Evolutionary conservation across 2,797 vertebrate species (phyloP).

Genomic region (Tolypeutes matacus): DNA sequence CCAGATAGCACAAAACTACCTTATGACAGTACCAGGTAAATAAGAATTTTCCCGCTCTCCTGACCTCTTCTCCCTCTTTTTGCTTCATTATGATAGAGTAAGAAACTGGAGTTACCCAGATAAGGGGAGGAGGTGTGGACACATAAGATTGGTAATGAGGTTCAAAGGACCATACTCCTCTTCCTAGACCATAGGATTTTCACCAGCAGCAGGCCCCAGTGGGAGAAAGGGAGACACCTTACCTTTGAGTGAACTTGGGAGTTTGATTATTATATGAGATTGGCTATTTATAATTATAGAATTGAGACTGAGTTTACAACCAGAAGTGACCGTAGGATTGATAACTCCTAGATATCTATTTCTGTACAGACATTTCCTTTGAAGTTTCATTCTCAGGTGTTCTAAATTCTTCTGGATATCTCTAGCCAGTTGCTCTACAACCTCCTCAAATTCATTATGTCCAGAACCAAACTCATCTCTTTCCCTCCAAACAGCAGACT

Average conservation of each 20-base stretch:
- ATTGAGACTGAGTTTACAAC: neutral
- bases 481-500: neutral
- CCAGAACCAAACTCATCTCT: neutral
- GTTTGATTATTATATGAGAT: neutral
- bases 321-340: neutral
- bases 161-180: neutral
- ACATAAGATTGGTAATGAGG: neutral
- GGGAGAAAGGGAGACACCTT: neutral
- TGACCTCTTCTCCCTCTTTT: neutral
- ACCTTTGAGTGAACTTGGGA: neutral
- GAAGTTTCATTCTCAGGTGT: slow-evolving; percentile 35
- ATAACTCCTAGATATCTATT: neutral
- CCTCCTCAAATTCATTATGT: neutral
- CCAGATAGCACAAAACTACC: neutral
- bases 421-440: neutral
- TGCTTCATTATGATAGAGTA: neutral
- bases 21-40: too few species aligned
- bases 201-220: neutral
- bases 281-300: neutral
- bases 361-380: neutral
- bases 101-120: neutral
- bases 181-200: neutral
- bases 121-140: neutral
- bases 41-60: neutral
- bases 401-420: neutral